Conservation (phyloP, 2,888 invertebrate species). For the Thymelicus sylvestris region DNA sequence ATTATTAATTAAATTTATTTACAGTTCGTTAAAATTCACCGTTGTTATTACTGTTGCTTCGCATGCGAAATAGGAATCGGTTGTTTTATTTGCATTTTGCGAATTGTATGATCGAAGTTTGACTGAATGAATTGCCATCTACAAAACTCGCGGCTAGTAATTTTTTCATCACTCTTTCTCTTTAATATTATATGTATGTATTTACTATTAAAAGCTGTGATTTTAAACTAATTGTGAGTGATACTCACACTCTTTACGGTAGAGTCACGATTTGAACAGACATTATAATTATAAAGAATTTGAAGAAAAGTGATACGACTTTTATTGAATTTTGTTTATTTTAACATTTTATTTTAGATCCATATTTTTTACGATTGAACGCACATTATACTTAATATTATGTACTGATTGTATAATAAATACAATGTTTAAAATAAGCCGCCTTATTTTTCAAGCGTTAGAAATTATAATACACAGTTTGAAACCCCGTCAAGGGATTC, state of each 20-base stretch:
- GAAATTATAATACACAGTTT: slow-evolving; percentile 16
- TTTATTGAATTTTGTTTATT: too few species aligned
- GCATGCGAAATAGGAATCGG: slow-evolving; percentile 25
- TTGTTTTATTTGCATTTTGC: slow-evolving; percentile 21
- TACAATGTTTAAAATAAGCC: slow-evolving; percentile 35
- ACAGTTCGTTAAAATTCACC: slow-evolving; percentile 37
- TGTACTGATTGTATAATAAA: background rate
- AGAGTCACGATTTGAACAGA: too few species aligned
- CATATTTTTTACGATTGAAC: too few species aligned
- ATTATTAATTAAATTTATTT: slow-evolving; percentile 37
- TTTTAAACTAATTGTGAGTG: too few species aligned
- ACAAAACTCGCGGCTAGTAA: too few species aligned
- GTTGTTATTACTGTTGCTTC: slow-evolving; percentile 34
- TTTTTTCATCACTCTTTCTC: too few species aligned
- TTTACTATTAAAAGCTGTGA: too few species aligned
- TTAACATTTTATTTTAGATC: too few species aligned
- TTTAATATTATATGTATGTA: too few species aligned
- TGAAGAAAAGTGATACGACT: too few species aligned
- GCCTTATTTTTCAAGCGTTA: slow-evolving; percentile 26
- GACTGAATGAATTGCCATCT: slow-evolving; percentile 15
- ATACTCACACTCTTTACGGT: background rate
- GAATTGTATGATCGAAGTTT: slow-evolving; percentile 21
- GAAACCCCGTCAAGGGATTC: slow-evolving; percentile 33
- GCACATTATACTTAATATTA: background rate
- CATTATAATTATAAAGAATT: too few species aligned